Evolutionary conservation across 2,113 vertebrate species (phyloP), one percentile per base, ranked within the genome.

Genomic region (Pithys albifrons): DNA sequence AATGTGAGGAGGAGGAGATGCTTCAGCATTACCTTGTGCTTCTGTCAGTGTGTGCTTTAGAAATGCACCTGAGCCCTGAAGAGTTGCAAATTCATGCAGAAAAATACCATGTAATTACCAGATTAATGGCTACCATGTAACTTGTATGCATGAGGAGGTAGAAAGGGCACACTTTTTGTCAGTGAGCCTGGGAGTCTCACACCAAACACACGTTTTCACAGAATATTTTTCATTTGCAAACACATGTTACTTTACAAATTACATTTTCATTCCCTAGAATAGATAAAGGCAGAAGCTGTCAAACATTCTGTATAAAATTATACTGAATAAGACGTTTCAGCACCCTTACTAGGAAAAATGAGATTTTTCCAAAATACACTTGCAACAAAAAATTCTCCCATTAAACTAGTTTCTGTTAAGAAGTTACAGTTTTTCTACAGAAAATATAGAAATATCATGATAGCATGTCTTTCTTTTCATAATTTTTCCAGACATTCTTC

Each of bases 171-270:
- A 7, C 4, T 22, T 71, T 41, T 41, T 52, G 8, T 65, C 4
- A 2, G 41, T 0, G 0, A 62, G 19, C 7, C 64, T 43, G 19
- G 31, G 35, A 66, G 41, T 16, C 31, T 70, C 22, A 17, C 1
- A 1, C 59, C 14, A 35, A 49, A 59, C 1, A 2, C 1, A 0
- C 1, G 0, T n/a, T 91, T 85, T 61, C 49, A 58, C 14, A 58
- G 58, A 92, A 31, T 2, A 5, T 54, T n/a, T 79, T 76, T 14
- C 37, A 41, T 43, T 19, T 22, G 33, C 31, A 74, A 72, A 58
- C 49, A 29, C 9, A 27, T 31, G 6, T 37, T 89, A 25, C 22
- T 33, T 81, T 31, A 19, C 9, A 84, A 86, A 81, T 35, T 35
- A 27, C 1, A 7, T 86, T 86, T 87, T 70, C 9, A 64, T 93